Percentiles rank a stretch among this genome's conserved stretches.
These are phyloP conservation scores for Collichthys lucidus DNA, from an alignment of 2,113 vertebrate species.

Conservation along the genomic window DNA sequence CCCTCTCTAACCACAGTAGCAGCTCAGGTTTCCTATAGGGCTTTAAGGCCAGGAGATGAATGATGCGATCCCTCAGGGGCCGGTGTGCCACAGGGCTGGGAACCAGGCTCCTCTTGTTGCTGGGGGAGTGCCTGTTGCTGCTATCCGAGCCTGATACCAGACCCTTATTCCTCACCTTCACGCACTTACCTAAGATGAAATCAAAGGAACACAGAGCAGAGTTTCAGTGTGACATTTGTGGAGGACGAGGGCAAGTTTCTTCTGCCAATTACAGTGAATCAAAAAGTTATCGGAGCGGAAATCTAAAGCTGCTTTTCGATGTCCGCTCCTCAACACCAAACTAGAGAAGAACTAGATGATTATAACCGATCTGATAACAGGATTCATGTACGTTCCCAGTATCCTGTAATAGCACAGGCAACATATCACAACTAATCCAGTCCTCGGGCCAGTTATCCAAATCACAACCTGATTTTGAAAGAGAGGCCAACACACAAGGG, in stretches of 20 bases:
- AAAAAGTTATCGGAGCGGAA: constrained; percentile 23
- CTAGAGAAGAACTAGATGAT: constrained; percentile 24
- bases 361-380: constrained; percentile 54
- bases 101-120: constrained; percentile 78
- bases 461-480: constrained; percentile 53
- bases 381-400: constrained; percentile 45
- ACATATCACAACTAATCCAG: constrained; percentile 48
- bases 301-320: constrained; percentile 43
- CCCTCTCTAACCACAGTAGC: constrained; percentile 81
- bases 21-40: constrained; percentile 84
- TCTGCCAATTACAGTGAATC: constrained; percentile 10
- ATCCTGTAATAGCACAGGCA: constrained; percentile 51
- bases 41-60: constrained; percentile 84
- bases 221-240: constrained; percentile 19
- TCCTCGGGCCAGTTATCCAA: constrained; percentile 68
- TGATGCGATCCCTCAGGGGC: constrained; percentile 80
- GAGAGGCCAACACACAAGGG: constrained; percentile 34
- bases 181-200: constrained; percentile 81
- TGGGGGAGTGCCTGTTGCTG: constrained; percentile 83
- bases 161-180: constrained; percentile 78
- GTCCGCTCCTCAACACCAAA: constrained; percentile 22
- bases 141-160: constrained; percentile 64
- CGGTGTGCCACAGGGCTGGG: constrained; percentile 76
- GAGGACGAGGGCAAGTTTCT: background rate
- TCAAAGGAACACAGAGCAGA: constrained; percentile 42